phyloP scores from a whole-genome alignment of 2,888 invertebrate species.

The Octonoba sinensis region DNA sequence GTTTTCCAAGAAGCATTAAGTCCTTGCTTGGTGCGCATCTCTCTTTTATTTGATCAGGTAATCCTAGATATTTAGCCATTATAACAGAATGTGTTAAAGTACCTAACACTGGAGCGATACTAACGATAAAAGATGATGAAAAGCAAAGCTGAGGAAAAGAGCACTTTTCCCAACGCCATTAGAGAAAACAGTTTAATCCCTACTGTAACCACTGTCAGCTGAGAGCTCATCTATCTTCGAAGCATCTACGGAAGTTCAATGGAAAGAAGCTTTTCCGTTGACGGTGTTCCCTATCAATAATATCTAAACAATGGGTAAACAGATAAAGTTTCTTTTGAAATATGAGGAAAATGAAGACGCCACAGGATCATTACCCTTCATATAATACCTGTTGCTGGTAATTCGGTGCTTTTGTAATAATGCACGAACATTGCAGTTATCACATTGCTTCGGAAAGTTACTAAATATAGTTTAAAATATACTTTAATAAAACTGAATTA shows the following conservation, averaged over 20 bases:
- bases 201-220: constrained; percentile 48
- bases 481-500: too few species aligned
- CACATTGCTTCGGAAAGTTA: too few species aligned
- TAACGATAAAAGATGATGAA: constrained; percentile 46
- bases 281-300: constrained; percentile 43
- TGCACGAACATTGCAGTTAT: too few species aligned
- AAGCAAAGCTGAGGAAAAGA: constrained; percentile 21
- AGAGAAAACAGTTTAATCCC: constrained; percentile 55
- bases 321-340: constrained; percentile 14
- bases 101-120: constrained; percentile 15
- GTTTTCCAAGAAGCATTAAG: not conserved
- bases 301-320: constrained; percentile 43
- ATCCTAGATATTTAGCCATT: constrained; percentile 26
- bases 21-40: not conserved
- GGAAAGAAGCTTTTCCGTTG: constrained; percentile 32
- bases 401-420: too few species aligned
- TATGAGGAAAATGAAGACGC: constrained; percentile 7
- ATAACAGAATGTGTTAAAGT: constrained; percentile 19
- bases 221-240: constrained; percentile 49
- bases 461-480: too few species aligned
- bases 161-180: constrained; percentile 13
- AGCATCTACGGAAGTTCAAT: constrained; percentile 22
- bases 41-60: constrained; percentile 27
- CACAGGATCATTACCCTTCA: too few species aligned
- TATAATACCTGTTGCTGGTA: too few species aligned